A percentile compares a stretch with the other conserved stretches of the same genome.
Evolutionary conservation across 2,797 vertebrate genomes (phyloP).

Genomic region (Enteromius trimaculatus): DNA sequence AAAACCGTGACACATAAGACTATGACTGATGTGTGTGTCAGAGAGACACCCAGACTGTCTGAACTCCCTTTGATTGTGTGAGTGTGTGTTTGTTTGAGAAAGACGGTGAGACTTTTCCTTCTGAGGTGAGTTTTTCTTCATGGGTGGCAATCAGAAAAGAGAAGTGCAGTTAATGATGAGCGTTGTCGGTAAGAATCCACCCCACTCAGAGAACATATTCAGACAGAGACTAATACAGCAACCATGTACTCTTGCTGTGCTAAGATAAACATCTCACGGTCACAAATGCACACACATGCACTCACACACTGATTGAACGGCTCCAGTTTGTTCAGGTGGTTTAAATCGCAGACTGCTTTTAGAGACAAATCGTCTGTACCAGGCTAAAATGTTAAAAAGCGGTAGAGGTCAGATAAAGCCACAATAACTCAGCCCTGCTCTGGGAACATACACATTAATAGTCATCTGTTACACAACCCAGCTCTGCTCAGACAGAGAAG

Average conservation of each 20-base stretch:
- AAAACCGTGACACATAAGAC: conserved; percentile 18
- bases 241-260: conserved; percentile 40
- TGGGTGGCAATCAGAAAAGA: conserved; percentile 24
- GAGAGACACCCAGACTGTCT: conserved; percentile 37
- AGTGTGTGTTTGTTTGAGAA: conserved; percentile 23
- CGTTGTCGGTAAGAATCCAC: conserved; percentile 1
- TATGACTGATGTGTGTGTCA: conserved; percentile 36
- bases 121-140: conserved; percentile 2
- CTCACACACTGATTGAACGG: conserved; percentile 36
- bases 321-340: conserved; percentile 44
- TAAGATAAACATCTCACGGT: conserved; percentile 30
- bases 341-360: conserved; percentile 34
- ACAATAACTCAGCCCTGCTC: conserved; percentile 39
- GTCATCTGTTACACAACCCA: conserved; percentile 28
- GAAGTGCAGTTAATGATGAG: conserved; percentile 10
- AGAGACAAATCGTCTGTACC: conserved; percentile 35
- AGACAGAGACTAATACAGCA: conserved; percentile 37
- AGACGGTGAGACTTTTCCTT: conserved; percentile 25
- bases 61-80: conserved; percentile 27
- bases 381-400: conserved; percentile 37
- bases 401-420: conserved; percentile 14
- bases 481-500: background rate
- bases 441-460: conserved; percentile 34
- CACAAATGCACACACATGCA: conserved; percentile 25
- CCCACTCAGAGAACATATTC: background rate